phyloP scores from a whole-genome alignment of 2,113 vertebrate species.

The Clarias macrocephalus region DNA sequence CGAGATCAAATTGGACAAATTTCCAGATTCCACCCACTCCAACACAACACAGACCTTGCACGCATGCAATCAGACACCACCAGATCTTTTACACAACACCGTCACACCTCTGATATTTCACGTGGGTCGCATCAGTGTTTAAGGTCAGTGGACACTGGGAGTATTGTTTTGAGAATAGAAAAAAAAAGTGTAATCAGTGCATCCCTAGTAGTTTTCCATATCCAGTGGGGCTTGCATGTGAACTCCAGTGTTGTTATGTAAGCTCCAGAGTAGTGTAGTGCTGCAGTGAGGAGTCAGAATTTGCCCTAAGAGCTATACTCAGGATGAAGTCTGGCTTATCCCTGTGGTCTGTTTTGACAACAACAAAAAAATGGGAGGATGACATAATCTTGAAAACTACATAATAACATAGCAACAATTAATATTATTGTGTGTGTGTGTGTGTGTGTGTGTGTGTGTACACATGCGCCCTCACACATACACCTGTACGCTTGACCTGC shows the following conservation, averaged over 20 bases:
- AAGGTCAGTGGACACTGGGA: not conserved
- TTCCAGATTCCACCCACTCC: no score
- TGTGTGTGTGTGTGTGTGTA: not conserved
- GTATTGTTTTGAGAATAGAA: not conserved
- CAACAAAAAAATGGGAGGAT: not conserved
- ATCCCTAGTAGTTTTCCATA: conserved; percentile 18
- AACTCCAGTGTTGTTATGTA: conserved; percentile 63
- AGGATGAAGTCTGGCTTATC: not conserved
- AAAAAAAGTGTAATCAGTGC: not conserved
- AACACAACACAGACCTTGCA: no score
- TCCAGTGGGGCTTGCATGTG: conserved; percentile 21
- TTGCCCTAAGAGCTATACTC: not conserved
- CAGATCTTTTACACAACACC: not conserved
- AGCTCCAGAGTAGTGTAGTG: conserved; percentile 44
- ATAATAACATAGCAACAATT: not conserved
- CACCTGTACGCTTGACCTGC: not conserved
- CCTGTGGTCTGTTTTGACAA: not conserved
- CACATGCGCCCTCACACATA: not conserved
- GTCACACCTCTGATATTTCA: not conserved
- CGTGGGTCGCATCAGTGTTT: not conserved
- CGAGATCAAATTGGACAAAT: not conserved
- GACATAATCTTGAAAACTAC: not conserved
- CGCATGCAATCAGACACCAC: not conserved
- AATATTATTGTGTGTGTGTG: not conserved
- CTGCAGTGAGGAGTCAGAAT: conserved; percentile 23